Evolutionary conservation across 1,140 invertebrate genomes (phyloP), one percentile per base, ranked within the genome.

Genomic region (Scaptomyza graminum): DNA sequence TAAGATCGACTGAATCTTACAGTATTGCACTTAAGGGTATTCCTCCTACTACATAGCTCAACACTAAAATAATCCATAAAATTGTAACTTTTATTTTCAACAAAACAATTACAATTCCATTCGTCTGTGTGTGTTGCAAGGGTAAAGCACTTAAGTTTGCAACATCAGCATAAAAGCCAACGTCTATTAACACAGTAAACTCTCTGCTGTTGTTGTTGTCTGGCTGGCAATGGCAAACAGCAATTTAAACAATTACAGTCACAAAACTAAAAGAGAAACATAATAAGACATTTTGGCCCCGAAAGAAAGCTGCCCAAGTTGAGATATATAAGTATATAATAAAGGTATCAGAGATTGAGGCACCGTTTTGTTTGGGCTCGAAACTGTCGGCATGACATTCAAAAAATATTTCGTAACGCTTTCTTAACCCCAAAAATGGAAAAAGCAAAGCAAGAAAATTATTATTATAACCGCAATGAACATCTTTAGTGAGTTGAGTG

Each of bases 181-280:
- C 18, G 80, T 70, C 73, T 81, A 84, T 84, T 84, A 84, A 80
- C 81, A 84, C 81, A 84, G 63, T 84, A 84, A 84, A 84, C 80
- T 84, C 80, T 2, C 80, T 9, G n/a, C n/a, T n/a, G n/a, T n/a
- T n/a, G n/a, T n/a, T n/a, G 28, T 34, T 79, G 74, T 41, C 65
- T 63, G 73, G 52, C 47, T 62, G 74, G 74, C 70, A 61, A 82
- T 71, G 70, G 50, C 72, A 64, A 80, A 64, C 12, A 61, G 39
- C 50, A 41, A 60, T 77, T 69, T 47, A n/a, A 63, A 77, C 65
- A 77, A 74, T 74, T 77, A 65, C 46, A 65, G 44, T 28, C 39
- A 66, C 25, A 47, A 16, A 56, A 13, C 5, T 9, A n/a, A 34
- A 9, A 22, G 8, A 34, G 8, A 9, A 34, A 34, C 2, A 34